Conservation (phyloP, 2,888 invertebrate species). For the Spilarctia lutea region DNA sequence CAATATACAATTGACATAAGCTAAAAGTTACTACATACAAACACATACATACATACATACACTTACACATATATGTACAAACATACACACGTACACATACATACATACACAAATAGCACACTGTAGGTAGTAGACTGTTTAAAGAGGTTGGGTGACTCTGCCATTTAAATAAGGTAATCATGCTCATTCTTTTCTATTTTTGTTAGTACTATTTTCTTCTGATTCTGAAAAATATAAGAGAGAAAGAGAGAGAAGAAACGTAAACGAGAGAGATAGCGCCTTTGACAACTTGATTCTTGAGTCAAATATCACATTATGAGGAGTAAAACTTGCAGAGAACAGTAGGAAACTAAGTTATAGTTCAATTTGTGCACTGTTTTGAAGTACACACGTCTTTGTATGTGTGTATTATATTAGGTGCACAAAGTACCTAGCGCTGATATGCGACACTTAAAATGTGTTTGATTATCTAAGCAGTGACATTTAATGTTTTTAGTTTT, state of each 20-base stretch:
- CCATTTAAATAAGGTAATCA: too few species aligned
- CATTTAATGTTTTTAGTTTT: not conserved
- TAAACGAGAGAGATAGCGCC: not conserved
- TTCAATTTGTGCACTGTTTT: conserved; percentile 41
- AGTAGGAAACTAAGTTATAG: conserved; percentile 40
- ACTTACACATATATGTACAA: too few species aligned
- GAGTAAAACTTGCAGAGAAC: not conserved
- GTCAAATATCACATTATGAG: not conserved
- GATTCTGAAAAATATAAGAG: not conserved
- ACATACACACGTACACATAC: too few species aligned
- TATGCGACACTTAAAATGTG: not conserved
- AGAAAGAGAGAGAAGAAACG: not conserved
- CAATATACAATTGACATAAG: too few species aligned
- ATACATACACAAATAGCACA: too few species aligned
- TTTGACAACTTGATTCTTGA: not conserved
- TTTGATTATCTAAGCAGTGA: conserved; percentile 3
- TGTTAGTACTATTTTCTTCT: not conserved
- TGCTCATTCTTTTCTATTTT: too few species aligned
- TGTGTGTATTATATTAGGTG: conserved; percentile 4
- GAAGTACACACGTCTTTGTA: conserved; percentile 31
- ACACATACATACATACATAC: too few species aligned
- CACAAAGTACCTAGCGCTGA: not conserved
- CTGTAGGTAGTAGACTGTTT: too few species aligned
- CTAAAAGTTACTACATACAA: too few species aligned
- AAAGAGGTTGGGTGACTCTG: too few species aligned